Evolutionary conservation across 2,888 invertebrate species (phyloP), one percentile per base, ranked within the genome.

Genomic region (Cryptops parisi): DNA sequence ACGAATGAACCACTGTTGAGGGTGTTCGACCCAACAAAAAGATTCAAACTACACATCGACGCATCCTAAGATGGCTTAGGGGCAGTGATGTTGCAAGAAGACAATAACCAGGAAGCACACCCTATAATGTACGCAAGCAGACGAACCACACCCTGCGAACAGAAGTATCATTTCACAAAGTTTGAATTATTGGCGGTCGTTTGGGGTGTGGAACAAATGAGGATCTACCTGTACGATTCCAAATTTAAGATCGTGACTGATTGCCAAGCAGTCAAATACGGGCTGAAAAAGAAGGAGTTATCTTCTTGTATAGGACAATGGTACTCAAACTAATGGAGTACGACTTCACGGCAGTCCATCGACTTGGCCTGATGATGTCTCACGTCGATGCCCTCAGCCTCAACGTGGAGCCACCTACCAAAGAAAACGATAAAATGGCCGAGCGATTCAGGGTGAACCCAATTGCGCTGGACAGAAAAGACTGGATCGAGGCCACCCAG

Each of bases 181-280:
- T 33, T 43, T 2, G 55, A 55, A 22, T 15, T 56, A 22, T 17
- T 55, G 27, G 55, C 22, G 9, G 17, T 55, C 9, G 47, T 52
- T 6, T 47, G 55, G 40, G 55, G 45, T 3, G 55, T 55, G 5
- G 15, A 19, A 12, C 43, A 55, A 5, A 56, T 56, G 49, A 9
- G 55, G 17, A 24, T 25, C 15, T 39, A 19, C 33, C 5, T 53
- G 12, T 26, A 21, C 12, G 38, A 40, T 6, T 26, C 27, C 3
- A 17, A 52, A 21, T 52, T 53, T 15, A 21, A n/a, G 12, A 26
- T 54, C n/a, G 26, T 40, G 38, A 53, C 54, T 4, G 54, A 53
- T 41, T 45, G 45, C 23, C 19, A 45, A 22, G 45, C 45, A 2
- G 45, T 45, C 2, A 2, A 19, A 2, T 39, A 39, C 4, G 4